Percentiles rank a stretch among this genome's conserved stretches.
Conservation (phyloP, 2,113 vertebrate species). For the Poicephalus meyeri region DNA sequence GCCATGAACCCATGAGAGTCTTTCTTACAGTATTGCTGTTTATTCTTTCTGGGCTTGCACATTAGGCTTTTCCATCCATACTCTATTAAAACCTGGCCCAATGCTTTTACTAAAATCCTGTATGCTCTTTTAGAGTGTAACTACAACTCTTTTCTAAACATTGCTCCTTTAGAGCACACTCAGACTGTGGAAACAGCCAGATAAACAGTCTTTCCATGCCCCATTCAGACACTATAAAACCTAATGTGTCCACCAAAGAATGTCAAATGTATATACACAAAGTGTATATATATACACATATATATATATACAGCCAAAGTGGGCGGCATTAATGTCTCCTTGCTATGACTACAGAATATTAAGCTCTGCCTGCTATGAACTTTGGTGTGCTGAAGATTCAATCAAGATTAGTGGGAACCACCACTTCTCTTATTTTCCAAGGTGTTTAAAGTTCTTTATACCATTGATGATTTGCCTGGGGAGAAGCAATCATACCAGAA, state of each 20-base stretch:
- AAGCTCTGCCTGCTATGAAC: neutral
- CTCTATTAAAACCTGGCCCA: neutral
- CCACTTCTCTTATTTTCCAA: neutral
- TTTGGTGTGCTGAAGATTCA: neutral
- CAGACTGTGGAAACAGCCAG: neutral
- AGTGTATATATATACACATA: too few species aligned
- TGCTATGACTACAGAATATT: neutral
- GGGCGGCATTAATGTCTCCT: neutral
- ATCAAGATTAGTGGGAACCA: neutral
- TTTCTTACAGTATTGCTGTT: too few species aligned
- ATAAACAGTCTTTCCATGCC: neutral
- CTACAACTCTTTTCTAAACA: neutral
- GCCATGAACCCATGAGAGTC: neutral
- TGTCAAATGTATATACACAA: neutral
- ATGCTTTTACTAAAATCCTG: neutral
- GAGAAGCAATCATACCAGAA: neutral
- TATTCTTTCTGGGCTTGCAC: neutral
- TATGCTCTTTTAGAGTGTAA: neutral
- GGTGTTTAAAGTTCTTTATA: neutral
- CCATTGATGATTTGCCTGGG: neutral
- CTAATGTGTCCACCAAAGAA: neutral
- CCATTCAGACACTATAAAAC: neutral
- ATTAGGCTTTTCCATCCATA: neutral
- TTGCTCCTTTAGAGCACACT: neutral
- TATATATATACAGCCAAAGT: neutral